These are phyloP conservation scores for Drosophila greeni DNA, from an alignment of 2,888 invertebrate species.

Conservation along the genomic window DNA sequence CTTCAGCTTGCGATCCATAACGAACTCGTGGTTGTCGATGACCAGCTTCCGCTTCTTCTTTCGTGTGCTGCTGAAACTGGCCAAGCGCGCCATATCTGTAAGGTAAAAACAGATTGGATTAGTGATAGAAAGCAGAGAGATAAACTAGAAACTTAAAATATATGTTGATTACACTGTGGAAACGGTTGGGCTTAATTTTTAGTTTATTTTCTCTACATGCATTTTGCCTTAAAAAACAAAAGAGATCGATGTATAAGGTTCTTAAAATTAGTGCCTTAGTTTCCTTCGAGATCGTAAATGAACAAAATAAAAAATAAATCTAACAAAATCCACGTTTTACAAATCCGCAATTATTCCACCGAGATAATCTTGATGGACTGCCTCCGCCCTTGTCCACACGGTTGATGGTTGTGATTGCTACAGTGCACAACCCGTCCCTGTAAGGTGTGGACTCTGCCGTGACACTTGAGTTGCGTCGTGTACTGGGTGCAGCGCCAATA, in stretches of 20 bases:
- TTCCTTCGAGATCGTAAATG: background rate
- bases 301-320: too few species aligned
- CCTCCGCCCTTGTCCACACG: conserved; percentile 32
- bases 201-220: conserved; percentile 26
- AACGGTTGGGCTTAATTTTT: background rate
- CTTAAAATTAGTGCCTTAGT: background rate
- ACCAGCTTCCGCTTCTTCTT: conserved; percentile 76
- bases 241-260: conserved; percentile 20
- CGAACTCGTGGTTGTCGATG: conserved; percentile 74
- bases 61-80: conserved; percentile 73
- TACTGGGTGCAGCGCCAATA: conserved; percentile 79
- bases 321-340: background rate
- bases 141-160: background rate
- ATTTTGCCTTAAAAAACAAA: background rate
- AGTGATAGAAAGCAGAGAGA: background rate
- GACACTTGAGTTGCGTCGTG: conserved; percentile 76
- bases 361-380: conserved; percentile 9
- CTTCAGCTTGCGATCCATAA: conserved; percentile 77
- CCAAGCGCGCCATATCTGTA: conserved; percentile 48
- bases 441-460: conserved; percentile 76
- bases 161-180: background rate
- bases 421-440: conserved; percentile 69
- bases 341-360: background rate
- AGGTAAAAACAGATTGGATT: conserved; percentile 2
- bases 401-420: conserved; percentile 74